Evolutionary conservation across 2,797 vertebrate genomes (phyloP).

Genomic region (Microcaecilia unicolor): DNA sequence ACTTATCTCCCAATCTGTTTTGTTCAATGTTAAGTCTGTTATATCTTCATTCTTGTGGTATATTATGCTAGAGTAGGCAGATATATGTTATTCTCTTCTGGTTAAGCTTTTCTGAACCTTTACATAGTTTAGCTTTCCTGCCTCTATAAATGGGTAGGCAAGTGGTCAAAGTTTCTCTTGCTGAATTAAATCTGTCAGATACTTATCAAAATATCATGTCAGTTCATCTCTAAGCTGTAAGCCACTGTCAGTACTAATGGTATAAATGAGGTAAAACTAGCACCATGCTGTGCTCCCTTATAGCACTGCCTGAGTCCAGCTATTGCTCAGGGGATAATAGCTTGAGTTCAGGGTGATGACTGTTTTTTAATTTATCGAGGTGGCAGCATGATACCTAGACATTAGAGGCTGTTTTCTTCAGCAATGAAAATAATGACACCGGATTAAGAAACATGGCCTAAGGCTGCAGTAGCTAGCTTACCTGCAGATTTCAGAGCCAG

Average conservation of each 20-base stretch:
- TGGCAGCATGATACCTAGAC: background rate
- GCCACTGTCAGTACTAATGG: background rate
- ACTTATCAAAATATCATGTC: background rate
- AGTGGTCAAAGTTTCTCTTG: background rate
- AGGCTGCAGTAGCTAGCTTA: too few relatives aligned
- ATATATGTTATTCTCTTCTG: too few relatives aligned
- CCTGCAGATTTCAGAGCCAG: too few relatives aligned
- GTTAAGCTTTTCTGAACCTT: too few relatives aligned
- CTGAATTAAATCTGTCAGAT: slow-evolving; percentile 2
- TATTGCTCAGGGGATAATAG: background rate
- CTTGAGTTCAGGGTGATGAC: background rate
- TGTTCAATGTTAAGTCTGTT: too few relatives aligned
- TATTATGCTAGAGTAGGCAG: too few relatives aligned
- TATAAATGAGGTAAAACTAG: background rate
- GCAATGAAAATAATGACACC: background rate
- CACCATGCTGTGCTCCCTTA: background rate
- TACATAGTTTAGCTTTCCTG: too few relatives aligned
- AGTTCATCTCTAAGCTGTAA: background rate
- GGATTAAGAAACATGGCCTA: slow-evolving; percentile 5
- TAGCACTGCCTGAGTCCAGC: background rate
- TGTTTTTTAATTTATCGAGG: background rate
- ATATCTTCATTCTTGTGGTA: too few relatives aligned
- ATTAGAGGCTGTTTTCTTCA: too few relatives aligned
- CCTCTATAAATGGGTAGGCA: background rate
- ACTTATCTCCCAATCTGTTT: too few relatives aligned